Evolutionary conservation across 1,140 invertebrate species (phyloP), one percentile per base, ranked within the genome.

Genomic region (Archivesica marissinica): DNA sequence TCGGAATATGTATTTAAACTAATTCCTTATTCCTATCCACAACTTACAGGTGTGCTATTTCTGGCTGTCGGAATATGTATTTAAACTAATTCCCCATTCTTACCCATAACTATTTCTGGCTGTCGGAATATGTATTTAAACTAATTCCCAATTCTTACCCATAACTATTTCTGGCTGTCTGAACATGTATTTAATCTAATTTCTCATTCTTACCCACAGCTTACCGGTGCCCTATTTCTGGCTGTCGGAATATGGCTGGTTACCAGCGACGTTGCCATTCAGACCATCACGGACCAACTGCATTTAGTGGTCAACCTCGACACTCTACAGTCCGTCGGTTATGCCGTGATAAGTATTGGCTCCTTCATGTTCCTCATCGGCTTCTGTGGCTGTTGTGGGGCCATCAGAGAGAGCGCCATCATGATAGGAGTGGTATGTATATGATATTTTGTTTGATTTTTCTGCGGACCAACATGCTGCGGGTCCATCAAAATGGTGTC

Each of bases 361-460:
- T 94, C 95, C 33, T 93, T 98, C 47, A 96, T 98, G 91, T 96
- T 98, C 77, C 94, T 97, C 38, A 96, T 98, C 25, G 96, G 97
- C 2, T 97, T 98, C 93, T 96, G 98, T 78, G 98, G 98, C 66
- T 99, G 98, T 92, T 98, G 97, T 93, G 98, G 98, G 35, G 97
- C 97, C 9, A 96, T 97, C 59, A 96, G 96, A 85, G 97, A 98
- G 94, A 97, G 96, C 80, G 96, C 96, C 87, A 97, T 97, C 93
- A 96, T 98, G 95, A 95, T 99, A 7, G 96, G 96, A 56, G 95
- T 96, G 90, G 97, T 97, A 95, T 83, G 91, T 90, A 20, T 13
- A 33, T 20, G 39, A 2, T 13, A 3, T 30, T 70, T 47, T 11
- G 7, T n/a, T 44, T 0, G 15, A 15, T 44, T 15, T 28, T 44